These are phyloP conservation scores for Euglossa dilemma DNA, from an alignment of 1,140 invertebrate genomes.

Conservation along the genomic window DNA sequence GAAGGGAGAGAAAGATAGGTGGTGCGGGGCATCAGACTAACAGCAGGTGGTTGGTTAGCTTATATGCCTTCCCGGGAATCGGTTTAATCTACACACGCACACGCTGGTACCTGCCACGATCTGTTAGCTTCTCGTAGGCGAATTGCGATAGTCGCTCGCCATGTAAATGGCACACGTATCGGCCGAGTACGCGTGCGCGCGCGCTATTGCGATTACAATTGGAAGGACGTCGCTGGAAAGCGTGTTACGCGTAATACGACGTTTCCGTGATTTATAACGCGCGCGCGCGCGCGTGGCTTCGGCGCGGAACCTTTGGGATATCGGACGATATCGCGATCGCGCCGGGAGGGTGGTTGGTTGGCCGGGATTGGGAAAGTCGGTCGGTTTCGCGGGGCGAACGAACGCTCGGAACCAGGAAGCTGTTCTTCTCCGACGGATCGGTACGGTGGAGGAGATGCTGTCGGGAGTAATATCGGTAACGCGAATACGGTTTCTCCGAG, in stretches of 20 bases:
- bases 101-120: slow-evolving; percentile 20
- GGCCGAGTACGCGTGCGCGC: not conserved
- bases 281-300: slow-evolving; percentile 11
- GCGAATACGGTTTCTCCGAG: slow-evolving; percentile 39
- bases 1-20: slow-evolving; percentile 52
- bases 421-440: not conserved
- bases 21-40: slow-evolving; percentile 66
- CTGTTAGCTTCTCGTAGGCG: slow-evolving; percentile 48
- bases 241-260: slow-evolving; percentile 31
- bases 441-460: slow-evolving; percentile 8
- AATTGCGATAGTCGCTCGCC: slow-evolving; percentile 32
- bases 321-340: too few species aligned
- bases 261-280: slow-evolving; percentile 15
- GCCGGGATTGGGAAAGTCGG: too few species aligned
- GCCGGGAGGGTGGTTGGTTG: too few species aligned
- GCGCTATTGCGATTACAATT: slow-evolving; percentile 18
- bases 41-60: slow-evolving; percentile 73
- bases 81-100: slow-evolving; percentile 62
- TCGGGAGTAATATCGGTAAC: slow-evolving; percentile 38
- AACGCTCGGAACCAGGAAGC: slow-evolving; percentile 42
- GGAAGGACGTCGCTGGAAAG: not conserved
- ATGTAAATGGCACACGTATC: slow-evolving; percentile 3
- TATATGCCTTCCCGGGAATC: slow-evolving; percentile 73
- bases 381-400: not conserved
- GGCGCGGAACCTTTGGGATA: too few species aligned